Evolutionary conservation across 2,888 invertebrate species (phyloP).

Genomic region (Euphydryas editha): DNA sequence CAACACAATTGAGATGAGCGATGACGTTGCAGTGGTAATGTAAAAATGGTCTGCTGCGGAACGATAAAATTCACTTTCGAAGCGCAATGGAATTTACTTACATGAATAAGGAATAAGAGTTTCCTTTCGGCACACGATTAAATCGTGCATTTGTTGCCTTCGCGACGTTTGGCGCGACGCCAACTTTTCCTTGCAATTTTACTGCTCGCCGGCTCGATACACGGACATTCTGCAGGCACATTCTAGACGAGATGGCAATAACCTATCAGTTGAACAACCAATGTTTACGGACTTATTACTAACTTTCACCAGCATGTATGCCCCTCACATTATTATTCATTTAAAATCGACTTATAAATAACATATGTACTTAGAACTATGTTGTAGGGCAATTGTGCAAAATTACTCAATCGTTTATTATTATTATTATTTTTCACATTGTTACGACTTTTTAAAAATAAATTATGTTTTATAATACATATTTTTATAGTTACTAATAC

Average conservation of each 20-base stretch:
- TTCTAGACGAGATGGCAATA: constrained; percentile 72
- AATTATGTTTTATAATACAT: too few species aligned
- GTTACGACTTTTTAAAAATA: background rate
- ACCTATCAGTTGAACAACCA: constrained; percentile 63
- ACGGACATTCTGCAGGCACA: constrained; percentile 66
- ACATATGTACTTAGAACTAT: background rate
- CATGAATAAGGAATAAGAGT: constrained; percentile 68
- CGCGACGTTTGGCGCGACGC: constrained; percentile 62
- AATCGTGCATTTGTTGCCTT: constrained; percentile 51
- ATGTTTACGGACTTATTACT: constrained; percentile 40
- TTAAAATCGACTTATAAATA: background rate
- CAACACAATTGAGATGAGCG: constrained; percentile 21
- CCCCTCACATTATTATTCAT: background rate
- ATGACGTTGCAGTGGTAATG: constrained; percentile 28
- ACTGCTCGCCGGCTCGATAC: constrained; percentile 62
- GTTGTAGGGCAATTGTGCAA: background rate
- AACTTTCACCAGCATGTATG: constrained; percentile 5
- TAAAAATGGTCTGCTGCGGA: constrained; percentile 21
- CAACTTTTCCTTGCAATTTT: constrained; percentile 76
- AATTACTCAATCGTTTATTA: background rate
- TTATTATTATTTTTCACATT: background rate
- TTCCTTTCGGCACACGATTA: constrained; percentile 69
- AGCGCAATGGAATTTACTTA: constrained; percentile 33
- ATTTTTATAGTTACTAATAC: too few species aligned
- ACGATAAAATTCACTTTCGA: constrained; percentile 38